Percentiles rank a stretch among this genome's conserved stretches.
Evolutionary conservation across 2,888 invertebrate species (phyloP).

Genomic region (Calameuta idolon): DNA sequence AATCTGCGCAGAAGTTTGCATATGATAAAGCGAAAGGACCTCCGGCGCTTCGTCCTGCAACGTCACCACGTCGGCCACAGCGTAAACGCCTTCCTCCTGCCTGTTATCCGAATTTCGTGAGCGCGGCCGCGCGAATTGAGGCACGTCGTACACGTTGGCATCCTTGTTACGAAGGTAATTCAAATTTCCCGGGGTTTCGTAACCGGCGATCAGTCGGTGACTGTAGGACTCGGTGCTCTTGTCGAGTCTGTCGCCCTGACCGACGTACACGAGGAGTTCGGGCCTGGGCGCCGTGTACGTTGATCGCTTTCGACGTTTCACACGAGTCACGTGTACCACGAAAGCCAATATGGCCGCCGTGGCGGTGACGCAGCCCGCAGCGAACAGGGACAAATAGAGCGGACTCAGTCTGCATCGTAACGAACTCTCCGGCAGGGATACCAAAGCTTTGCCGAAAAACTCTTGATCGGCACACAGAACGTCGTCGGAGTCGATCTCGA

Average conservation of each 20-base stretch:
- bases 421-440: constrained; percentile 56
- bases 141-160: constrained; percentile 58
- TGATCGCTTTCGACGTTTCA: constrained; percentile 56
- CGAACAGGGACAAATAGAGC: constrained; percentile 61
- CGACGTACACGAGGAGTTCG: constrained; percentile 63
- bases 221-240: constrained; percentile 60
- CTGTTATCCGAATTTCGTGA: constrained; percentile 26
- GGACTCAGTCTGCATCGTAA: constrained; percentile 58
- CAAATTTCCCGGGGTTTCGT: constrained; percentile 40
- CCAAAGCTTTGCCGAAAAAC: constrained; percentile 59
- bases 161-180: constrained; percentile 38
- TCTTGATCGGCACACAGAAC: constrained; percentile 62
- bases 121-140: constrained; percentile 46
- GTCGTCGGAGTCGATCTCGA: constrained; percentile 60
- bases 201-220: constrained; percentile 53
- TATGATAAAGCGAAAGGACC: constrained; percentile 56
- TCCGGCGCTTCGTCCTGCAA: constrained; percentile 52
- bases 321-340: constrained; percentile 58
- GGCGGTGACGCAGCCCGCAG: constrained; percentile 60
- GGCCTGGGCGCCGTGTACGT: constrained; percentile 58
- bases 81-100: constrained; percentile 56
- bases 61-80: constrained; percentile 61
- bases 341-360: constrained; percentile 59
- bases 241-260: constrained; percentile 51
- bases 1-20: constrained; percentile 40